Conservation (phyloP, 1,140 invertebrate genomes). For the Caenorhabditis latens region DNA sequence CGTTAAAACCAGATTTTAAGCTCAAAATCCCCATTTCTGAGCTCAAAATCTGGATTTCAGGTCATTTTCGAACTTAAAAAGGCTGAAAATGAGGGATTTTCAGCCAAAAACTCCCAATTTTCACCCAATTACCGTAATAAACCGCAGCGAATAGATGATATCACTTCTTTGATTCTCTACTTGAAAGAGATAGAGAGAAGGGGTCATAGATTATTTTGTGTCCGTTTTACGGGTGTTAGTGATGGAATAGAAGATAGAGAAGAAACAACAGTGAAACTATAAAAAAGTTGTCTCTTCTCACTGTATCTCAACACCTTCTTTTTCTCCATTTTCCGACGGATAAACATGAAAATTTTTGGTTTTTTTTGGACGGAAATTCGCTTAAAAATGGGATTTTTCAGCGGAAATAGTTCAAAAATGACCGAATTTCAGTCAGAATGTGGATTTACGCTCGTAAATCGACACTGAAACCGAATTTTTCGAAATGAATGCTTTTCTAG, state of each 20-base stretch:
- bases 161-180: background rate
- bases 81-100: background rate
- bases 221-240: background rate
- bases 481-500: no score
- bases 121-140: no score
- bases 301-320: background rate
- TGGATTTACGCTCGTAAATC: no score
- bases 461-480: no score
- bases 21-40: no score
- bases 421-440: no score
- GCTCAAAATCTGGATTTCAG: slow-evolving; percentile 16
- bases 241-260: background rate
- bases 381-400: no score
- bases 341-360: no score
- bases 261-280: slow-evolving; percentile 21
- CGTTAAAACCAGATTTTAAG: no score
- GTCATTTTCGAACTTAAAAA: background rate
- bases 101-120: no score
- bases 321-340: background rate
- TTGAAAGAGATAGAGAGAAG: background rate
- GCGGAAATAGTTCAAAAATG: no score
- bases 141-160: background rate
- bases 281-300: background rate
- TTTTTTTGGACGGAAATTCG: no score
- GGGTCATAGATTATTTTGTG: slow-evolving; percentile 25